Conservation (phyloP, 2,888 invertebrate species). For the Latheticus oryzae region DNA sequence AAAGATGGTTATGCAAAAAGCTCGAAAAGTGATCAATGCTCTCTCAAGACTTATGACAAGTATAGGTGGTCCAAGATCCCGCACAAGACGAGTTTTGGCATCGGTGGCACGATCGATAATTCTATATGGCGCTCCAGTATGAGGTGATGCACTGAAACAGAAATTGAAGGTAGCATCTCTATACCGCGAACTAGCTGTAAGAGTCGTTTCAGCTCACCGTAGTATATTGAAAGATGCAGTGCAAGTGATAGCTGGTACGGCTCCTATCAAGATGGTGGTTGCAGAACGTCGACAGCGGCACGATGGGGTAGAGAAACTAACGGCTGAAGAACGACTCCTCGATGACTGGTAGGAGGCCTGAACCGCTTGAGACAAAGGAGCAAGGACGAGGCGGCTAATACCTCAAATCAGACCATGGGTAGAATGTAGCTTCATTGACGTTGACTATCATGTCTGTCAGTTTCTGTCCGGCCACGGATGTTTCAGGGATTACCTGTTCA, state of each 20-base stretch:
- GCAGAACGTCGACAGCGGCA: neutral
- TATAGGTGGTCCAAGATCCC: too few species aligned
- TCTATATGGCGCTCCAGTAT: neutral
- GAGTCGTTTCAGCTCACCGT: neutral
- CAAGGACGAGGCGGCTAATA: neutral
- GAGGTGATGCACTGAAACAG: neutral
- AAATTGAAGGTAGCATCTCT: neutral
- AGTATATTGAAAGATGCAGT: neutral
- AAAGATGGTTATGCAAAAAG: neutral
- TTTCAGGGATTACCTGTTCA: neutral
- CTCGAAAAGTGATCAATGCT: neutral
- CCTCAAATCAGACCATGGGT: neutral
- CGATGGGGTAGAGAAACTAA: neutral
- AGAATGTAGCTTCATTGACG: neutral
- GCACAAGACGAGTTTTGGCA: neutral
- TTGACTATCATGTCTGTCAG: neutral
- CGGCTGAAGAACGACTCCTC: neutral
- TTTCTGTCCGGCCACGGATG: neutral
- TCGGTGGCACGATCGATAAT: neutral
- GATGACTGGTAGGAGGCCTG: too few species aligned
- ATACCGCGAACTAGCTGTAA: neutral
- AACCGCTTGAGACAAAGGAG: neutral
- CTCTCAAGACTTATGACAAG: neutral
- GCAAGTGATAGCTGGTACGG: neutral
- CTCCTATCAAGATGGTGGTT: neutral